These are phyloP conservation scores for Falco peregrinus DNA, from an alignment of 2,797 vertebrate genomes.

Conservation along the genomic window DNA sequence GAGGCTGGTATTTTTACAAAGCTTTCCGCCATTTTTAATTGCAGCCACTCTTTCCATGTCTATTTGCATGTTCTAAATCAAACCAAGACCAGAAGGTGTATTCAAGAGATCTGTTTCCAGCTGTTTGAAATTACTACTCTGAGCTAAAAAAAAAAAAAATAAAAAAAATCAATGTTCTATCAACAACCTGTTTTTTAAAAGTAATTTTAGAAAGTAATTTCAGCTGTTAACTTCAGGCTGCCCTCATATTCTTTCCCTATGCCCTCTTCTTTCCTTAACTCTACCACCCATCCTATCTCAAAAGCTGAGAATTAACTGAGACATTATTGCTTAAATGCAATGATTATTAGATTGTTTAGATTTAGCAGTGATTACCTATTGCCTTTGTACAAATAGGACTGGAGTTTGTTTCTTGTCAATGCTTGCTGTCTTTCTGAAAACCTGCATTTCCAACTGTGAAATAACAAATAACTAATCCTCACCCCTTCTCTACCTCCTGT, in stretches of 20 bases:
- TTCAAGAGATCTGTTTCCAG: conserved; percentile 1
- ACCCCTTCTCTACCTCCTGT: neutral
- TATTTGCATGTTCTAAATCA: conserved; percentile 39
- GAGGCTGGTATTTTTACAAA: conserved; percentile 1
- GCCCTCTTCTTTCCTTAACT: neutral
- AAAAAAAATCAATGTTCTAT: conserved; percentile 8
- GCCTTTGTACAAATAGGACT: neutral
- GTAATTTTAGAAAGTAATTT: conserved; percentile 36
- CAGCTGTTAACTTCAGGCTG: neutral
- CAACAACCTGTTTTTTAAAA: neutral
- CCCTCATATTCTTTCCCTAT: neutral
- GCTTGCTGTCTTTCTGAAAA: neutral
- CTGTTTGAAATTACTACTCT: conserved; percentile 29
- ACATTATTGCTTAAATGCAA: neutral
- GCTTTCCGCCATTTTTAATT: neutral
- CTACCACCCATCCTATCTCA: neutral
- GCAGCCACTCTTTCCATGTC: neutral
- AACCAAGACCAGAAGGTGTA: neutral
- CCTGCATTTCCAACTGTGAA: conserved; percentile 7
- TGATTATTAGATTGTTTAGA: neutral
- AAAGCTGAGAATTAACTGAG: neutral
- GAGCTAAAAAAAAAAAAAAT: neutral
- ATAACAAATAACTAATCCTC: neutral
- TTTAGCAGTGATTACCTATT: neutral
- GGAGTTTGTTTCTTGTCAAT: neutral